Percentiles rank a stretch among this genome's conserved stretches.
These are phyloP conservation scores for Drosophila leonis DNA, from an alignment of 2,888 invertebrate species.

Conservation along the genomic window DNA sequence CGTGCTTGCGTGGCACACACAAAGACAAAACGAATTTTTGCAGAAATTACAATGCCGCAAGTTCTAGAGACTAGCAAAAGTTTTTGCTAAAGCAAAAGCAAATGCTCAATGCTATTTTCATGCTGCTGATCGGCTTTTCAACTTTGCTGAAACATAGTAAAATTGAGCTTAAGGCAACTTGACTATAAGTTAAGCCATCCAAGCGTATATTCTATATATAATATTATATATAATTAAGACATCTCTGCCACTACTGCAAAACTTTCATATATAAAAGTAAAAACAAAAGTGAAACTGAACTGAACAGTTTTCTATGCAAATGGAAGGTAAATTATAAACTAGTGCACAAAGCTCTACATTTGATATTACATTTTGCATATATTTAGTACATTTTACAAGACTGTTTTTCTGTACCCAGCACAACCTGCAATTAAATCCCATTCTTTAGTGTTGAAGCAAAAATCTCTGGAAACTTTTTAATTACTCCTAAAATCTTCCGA, in stretches of 20 bases:
- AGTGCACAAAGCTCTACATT: background rate
- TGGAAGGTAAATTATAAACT: too few species aligned
- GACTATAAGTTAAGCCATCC: background rate
- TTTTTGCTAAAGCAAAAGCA: background rate
- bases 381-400: background rate
- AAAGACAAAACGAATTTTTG: slow-evolving; percentile 36
- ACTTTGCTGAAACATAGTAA: background rate
- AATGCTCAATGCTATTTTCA: background rate
- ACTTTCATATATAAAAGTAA: background rate
- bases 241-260: too few species aligned
- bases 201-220: background rate
- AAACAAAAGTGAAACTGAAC: background rate
- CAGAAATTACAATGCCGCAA: slow-evolving; percentile 42
- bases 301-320: background rate
- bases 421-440: background rate
- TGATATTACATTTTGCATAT: background rate
- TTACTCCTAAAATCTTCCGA: background rate
- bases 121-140: background rate
- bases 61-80: slow-evolving; percentile 7
- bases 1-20: slow-evolving; percentile 51
- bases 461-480: background rate
- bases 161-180: too few species aligned
- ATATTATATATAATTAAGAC: background rate
- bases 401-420: too few species aligned
- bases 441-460: background rate